Evolutionary conservation across 2,888 invertebrate genomes (phyloP), one percentile per base, ranked within the genome.

Genomic region (Himalopsyche tibetana): DNA sequence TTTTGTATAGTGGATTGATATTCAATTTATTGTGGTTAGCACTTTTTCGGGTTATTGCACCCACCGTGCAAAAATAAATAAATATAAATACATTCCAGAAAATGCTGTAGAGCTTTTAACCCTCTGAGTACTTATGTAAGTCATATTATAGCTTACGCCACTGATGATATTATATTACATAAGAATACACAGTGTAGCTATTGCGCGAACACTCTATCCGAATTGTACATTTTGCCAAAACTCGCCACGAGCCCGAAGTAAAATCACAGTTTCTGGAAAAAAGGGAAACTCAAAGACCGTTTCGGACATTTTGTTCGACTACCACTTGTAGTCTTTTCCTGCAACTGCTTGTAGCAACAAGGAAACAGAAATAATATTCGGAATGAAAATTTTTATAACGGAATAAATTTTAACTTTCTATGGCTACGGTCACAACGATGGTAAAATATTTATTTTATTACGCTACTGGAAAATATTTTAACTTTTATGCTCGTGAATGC

Each of bases 301-400:
- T 28, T 63, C 63, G 63, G 63, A 6, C 63, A 63, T 63, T 11
- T 63, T 4, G 63, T 11, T 63, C 63, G 63, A 19, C 19, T 19
- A 19, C 28, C 63, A 8, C 19, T 63, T 63, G n/a, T 63, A 28
- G 63, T 19, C 63, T 63, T 63, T n/a, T 63, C 19, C 63, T 63
- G 63, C 63, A 4, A 63, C 11, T 19, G 63, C 63, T 63, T 63
- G 63, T 63, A 63, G 63, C 63, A 63, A 63, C 63, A 63, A 19
- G 63, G 19, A 63, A 63, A 63, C 63, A 63, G 63, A 28, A 63
- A 63, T 63, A 63, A 63, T 63, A 63, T 63, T 63, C 63, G 63
- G 63, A 63, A 63, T 63, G 63, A 63, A 63, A 63, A 63, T 63
- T 63, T 63, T 63, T 8, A 63, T 63, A 63, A 63, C 28, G 63